Evolutionary conservation across 2,113 vertebrate species (phyloP), one percentile per base, ranked within the genome.

Genomic region (Seriola aureovittata): DNA sequence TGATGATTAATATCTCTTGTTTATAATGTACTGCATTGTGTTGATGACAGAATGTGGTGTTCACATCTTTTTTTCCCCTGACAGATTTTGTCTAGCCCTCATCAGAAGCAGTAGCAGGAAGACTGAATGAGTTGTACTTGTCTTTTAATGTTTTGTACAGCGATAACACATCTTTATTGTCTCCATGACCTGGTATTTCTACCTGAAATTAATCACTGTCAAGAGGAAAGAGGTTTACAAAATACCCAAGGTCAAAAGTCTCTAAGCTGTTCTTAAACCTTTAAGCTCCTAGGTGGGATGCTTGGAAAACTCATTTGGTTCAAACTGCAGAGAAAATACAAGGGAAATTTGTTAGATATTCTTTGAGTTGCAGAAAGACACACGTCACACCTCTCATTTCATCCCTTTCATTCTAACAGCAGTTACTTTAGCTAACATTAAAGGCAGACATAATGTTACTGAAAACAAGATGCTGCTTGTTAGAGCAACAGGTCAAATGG

Each of bases 151-250:
- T 82, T 85, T 82, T 71, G 73, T 71, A 60, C 67, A 42, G 59
- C 80, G 80, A 89, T 86, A 71, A 59, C 40, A 71, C 42, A 80
- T 85, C 76, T 89, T 86, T 75, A 81, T 83, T 85, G 63, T 85
- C 66, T 85, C 65, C 2, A 2, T 73, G 76, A 87, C 82, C 84
- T 59, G 58, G 34, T 80, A 62, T 76, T 76, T 86, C 42, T 60
- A 74, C 82, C 84, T 75, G 57, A 54, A 67, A 92, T 92, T 72
- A 90, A 86, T 92, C 84, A 87, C 82, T 88, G 85, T 90, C 84
- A 80, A 19, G 38, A 62, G 36, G 12, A 72, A 71, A 83, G 34
- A 69, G 29, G 55, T 76, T 81, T 79, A 60, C 50, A 86, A 79
- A 85, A 81, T 60, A 82, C 44, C 29, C 59, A 88, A 78, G 82